Percentiles rank a stretch among this genome's conserved stretches.
Conservation (phyloP, 2,888 invertebrate genomes). For the Eristalis arbustorum region DNA sequence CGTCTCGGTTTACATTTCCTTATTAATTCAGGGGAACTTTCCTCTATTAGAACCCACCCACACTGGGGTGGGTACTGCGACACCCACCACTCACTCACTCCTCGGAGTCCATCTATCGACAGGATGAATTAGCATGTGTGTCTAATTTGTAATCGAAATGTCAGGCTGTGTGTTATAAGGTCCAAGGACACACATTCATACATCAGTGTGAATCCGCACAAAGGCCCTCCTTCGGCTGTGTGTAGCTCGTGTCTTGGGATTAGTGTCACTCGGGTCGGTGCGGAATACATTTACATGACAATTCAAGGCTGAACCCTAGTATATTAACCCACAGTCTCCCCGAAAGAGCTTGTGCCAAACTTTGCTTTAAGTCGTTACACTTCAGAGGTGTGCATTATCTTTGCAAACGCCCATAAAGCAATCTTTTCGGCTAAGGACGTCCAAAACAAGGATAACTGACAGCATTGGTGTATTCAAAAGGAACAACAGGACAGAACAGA, state of each 20-base stretch:
- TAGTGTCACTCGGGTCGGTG: conserved; percentile 51
- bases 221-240: conserved; percentile 13
- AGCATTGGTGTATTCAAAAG: conserved; percentile 7
- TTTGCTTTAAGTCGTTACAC: conserved; percentile 44
- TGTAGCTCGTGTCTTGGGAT: conserved; percentile 49
- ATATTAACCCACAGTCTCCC: conserved; percentile 32
- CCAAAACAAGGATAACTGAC: conserved; percentile 13
- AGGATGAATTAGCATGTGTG: conserved; percentile 51
- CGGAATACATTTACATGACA: conserved; percentile 67
- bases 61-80: background rate
- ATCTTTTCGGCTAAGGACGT: conserved; percentile 42
- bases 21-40: conserved; percentile 15
- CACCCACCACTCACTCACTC: background rate
- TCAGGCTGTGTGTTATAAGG: conserved; percentile 32
- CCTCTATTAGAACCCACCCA: background rate
- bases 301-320: conserved; percentile 57
- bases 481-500: background rate
- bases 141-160: conserved; percentile 49
- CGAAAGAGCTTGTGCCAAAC: conserved; percentile 28
- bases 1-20: conserved; percentile 19
- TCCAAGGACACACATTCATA: conserved; percentile 34
- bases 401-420: conserved; percentile 45
- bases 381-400: conserved; percentile 48
- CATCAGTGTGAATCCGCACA: background rate
- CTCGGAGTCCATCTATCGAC: conserved; percentile 29